phyloP scores from a whole-genome alignment of 53 echinoderm and acorn worm genomes.

The Hippasteria phrygiana region DNA sequence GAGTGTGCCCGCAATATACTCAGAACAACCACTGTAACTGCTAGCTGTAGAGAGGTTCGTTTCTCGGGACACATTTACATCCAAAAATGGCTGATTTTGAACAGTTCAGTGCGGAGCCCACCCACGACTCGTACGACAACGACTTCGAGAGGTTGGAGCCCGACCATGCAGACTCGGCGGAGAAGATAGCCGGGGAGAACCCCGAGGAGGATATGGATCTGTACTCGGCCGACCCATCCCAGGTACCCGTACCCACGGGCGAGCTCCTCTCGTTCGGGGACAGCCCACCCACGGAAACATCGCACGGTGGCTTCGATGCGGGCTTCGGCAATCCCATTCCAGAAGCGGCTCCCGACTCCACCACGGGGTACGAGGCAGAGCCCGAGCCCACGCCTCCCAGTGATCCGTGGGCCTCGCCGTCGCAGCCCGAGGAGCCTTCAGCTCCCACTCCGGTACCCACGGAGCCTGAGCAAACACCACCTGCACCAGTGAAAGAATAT shows the following conservation, averaged over 20 bases:
- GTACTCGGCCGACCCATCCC: conserved; percentile 73
- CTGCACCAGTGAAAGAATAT: conserved; percentile 44
- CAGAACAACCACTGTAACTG: neutral
- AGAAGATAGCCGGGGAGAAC: conserved; percentile 70
- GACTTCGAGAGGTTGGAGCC: conserved; percentile 94
- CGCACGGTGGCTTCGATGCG: conserved; percentile 58
- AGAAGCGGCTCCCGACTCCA: conserved; percentile 35
- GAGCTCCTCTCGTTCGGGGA: conserved; percentile 66
- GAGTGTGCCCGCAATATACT: neutral
- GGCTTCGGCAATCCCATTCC: conserved; percentile 62
- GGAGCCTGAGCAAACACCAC: conserved; percentile 6
- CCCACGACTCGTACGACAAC: conserved; percentile 84
- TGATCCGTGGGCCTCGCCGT: conserved; percentile 24
- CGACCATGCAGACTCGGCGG: conserved; percentile 59
- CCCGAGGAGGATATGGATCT: conserved; percentile 85
- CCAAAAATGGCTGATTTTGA: conserved; percentile 70
- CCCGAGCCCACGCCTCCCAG: conserved; percentile 33
- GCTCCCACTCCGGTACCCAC: neutral
- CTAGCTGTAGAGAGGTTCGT: neutral
- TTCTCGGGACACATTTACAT: neutral
- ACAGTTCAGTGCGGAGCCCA: conserved; percentile 72
- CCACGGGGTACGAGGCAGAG: conserved; percentile 26
- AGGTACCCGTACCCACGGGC: conserved; percentile 68
- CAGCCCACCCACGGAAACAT: conserved; percentile 21
- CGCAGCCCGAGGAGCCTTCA: conserved; percentile 22